phyloP scores from a whole-genome alignment of 2,113 vertebrate species.

The Pluvianellus socialis region DNA sequence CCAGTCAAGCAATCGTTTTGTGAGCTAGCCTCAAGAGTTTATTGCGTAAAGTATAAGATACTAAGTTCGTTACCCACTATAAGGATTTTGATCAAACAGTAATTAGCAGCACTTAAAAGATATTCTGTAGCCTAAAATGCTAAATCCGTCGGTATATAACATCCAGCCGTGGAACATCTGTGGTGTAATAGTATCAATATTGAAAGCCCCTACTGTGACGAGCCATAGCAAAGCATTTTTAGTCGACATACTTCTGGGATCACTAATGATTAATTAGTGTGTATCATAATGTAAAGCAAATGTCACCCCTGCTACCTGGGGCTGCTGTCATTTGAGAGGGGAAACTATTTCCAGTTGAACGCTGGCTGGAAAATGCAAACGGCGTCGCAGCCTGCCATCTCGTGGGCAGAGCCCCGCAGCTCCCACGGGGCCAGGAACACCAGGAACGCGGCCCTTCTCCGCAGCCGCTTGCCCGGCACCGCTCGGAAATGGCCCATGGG shows the following conservation, averaged over 20 bases:
- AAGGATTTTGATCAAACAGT: slow-evolving; percentile 4
- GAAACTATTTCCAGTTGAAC: slow-evolving; percentile 71
- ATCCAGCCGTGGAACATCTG: slow-evolving; percentile 82
- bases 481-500: neutral
- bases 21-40: slow-evolving; percentile 16
- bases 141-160: slow-evolving; percentile 73
- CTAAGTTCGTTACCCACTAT: slow-evolving; percentile 14
- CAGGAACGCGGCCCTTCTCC: neutral
- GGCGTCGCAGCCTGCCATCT: slow-evolving; percentile 88
- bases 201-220: slow-evolving; percentile 86
- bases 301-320: slow-evolving; percentile 91
- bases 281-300: slow-evolving; percentile 98
- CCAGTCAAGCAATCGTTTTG: neutral
- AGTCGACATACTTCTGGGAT: slow-evolving; percentile 91
- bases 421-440: neutral
- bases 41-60: neutral
- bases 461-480: neutral
- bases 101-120: slow-evolving; percentile 58
- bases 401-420: slow-evolving; percentile 72
- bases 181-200: slow-evolving; percentile 85
- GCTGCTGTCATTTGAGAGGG: slow-evolving; percentile 84
- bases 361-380: slow-evolving; percentile 52
- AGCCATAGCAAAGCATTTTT: slow-evolving; percentile 89
- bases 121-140: neutral
- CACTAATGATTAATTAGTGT: slow-evolving; percentile 99